Conservation (phyloP, 2,797 vertebrate genomes). For the Anguilla pacifica region DNA sequence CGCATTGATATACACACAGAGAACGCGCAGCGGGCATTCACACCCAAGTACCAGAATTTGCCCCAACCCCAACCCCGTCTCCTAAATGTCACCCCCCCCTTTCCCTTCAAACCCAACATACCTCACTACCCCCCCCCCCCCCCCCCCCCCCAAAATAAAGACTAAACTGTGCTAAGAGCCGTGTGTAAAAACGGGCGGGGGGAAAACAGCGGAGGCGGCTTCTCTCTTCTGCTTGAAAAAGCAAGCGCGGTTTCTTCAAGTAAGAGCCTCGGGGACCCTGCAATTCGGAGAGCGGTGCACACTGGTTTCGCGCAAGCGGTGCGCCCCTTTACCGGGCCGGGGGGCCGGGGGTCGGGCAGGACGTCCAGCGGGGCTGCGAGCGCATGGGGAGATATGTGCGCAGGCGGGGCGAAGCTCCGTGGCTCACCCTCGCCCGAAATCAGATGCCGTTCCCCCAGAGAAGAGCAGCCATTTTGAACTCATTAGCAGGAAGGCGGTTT, state of each 20-base stretch:
- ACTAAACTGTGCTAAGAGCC: neutral
- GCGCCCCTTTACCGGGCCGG: neutral
- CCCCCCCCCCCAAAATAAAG: constrained; percentile 28
- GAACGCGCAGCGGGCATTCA: constrained; percentile 69
- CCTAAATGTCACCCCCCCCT: constrained; percentile 53
- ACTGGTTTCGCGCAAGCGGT: neutral
- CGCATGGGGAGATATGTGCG: neutral
- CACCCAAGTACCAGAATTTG: constrained; percentile 78
- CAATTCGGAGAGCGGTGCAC: neutral
- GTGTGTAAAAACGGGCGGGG: neutral
- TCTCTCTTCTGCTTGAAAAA: neutral
- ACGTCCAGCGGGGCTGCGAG: neutral
- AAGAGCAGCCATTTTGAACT: neutral
- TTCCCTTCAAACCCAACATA: constrained; percentile 40
- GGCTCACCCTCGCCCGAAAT: neutral
- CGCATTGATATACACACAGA: constrained; percentile 79
- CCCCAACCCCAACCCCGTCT: constrained; percentile 48
- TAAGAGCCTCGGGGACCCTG: constrained; percentile 19
- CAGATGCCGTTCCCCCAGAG: neutral
- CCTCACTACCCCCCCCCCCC: constrained; percentile 32
- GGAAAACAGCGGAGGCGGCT: neutral
- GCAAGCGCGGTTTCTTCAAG: constrained; percentile 33
- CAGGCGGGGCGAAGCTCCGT: neutral
- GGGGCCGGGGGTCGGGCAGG: neutral
- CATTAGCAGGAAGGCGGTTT: neutral